Evolutionary conservation across 53 echinoderm and acorn worm species (phyloP).

Genomic region (Echinometra lucunter): DNA sequence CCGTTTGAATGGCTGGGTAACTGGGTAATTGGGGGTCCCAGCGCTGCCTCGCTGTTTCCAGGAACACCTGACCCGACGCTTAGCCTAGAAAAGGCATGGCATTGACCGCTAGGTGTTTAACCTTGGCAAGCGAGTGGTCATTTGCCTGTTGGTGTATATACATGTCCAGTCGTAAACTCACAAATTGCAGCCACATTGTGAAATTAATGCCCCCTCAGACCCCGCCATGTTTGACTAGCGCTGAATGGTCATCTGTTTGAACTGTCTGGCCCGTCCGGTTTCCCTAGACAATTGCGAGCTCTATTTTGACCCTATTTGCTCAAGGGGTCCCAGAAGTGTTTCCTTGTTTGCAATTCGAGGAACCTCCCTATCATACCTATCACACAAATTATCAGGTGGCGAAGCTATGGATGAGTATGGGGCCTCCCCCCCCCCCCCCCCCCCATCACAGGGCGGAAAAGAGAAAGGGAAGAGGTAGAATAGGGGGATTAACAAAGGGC

Average conservation of each 20-base stretch:
- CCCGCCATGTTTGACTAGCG: background rate
- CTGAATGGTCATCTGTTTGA: conserved; percentile 49
- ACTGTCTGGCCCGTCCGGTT: conserved; percentile 14
- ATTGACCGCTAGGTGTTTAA: conserved; percentile 29
- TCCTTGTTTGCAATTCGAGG: conserved; percentile 15
- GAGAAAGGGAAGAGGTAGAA: too few species aligned
- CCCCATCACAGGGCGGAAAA: too few species aligned
- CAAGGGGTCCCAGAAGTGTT: conserved; percentile 22
- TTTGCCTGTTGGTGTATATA: background rate
- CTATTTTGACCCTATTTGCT: conserved; percentile 51
- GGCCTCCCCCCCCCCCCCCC: too few species aligned
- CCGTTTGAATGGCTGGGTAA: background rate
- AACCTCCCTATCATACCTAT: background rate
- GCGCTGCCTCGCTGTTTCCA: background rate
- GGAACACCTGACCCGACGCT: conserved; percentile 36
- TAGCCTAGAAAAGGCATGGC: conserved; percentile 44
- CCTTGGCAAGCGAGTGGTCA: conserved; percentile 15
- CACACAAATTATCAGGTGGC: too few species aligned
- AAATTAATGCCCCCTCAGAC: conserved; percentile 18
- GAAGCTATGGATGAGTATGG: too few species aligned
- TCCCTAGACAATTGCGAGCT: conserved; percentile 20
- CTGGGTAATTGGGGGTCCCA: background rate
- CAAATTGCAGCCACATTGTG: conserved; percentile 27
- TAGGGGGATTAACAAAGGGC: too few species aligned
- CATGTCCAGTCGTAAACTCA: conserved; percentile 20